Conservation (phyloP, 2,888 invertebrate genomes). For the Zeuzera pyrina region DNA sequence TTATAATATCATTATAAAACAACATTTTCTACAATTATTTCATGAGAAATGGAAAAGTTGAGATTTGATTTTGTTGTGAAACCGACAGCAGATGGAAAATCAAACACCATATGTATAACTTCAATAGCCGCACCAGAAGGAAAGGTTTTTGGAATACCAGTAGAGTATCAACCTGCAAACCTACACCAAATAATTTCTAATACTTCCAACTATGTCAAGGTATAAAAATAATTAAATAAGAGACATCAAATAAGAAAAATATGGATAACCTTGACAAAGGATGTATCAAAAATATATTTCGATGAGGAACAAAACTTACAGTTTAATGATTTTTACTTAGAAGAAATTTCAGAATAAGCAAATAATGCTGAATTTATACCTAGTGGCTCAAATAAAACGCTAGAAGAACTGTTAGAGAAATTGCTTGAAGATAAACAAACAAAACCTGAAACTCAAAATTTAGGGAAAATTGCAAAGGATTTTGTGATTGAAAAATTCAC, state of each 20-base stretch:
- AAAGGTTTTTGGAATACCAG: conserved; percentile 12
- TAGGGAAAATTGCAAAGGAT: conserved; percentile 1
- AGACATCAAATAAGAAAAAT: conserved; percentile 9
- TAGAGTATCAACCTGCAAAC: conserved; percentile 13
- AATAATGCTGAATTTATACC: conserved; percentile 1
- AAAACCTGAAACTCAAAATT: conserved; percentile 6
- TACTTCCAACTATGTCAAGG: conserved; percentile 5
- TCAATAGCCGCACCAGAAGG: conserved; percentile 14
- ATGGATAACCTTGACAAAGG: conserved; percentile 6
- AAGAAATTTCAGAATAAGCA: conserved; percentile 7
- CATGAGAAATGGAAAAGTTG: too few relatives aligned
- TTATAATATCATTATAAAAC: too few relatives aligned
- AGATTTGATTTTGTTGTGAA: too few relatives aligned
- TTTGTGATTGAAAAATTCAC: conserved; percentile 8
- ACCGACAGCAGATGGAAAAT: too few relatives aligned
- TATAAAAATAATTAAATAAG: conserved; percentile 6
- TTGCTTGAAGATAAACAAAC: conserved; percentile 7
- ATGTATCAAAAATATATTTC: conserved; percentile 7
- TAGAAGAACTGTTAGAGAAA: conserved; percentile 4
- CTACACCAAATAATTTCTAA: conserved; percentile 5
- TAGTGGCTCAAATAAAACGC: conserved; percentile 2
- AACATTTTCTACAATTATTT: too few relatives aligned
- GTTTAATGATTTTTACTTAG: conserved; percentile 8
- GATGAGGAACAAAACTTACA: conserved; percentile 9
- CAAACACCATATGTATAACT: too few relatives aligned